Evolutionary conservation across 2,888 invertebrate species (phyloP).

Genomic region (Andrena praecox): DNA sequence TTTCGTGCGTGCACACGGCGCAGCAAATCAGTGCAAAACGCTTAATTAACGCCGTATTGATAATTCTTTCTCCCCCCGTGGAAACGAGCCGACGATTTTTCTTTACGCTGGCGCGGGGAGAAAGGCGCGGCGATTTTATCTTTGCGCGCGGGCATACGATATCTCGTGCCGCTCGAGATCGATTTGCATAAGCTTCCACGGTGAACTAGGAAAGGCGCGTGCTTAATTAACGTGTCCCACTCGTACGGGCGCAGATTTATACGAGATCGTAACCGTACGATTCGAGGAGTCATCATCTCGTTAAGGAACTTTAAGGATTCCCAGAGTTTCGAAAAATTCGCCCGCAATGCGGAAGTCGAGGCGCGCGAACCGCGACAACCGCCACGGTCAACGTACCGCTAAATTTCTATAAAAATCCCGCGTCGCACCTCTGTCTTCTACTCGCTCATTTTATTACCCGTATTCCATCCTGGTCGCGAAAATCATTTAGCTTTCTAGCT

Average conservation of each 20-base stretch:
- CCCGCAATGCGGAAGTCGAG: slow-evolving; percentile 53
- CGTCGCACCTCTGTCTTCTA: neutral
- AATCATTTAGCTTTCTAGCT: neutral
- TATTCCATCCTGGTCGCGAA: neutral
- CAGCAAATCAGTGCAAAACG: slow-evolving; percentile 54
- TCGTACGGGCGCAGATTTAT: slow-evolving; percentile 57
- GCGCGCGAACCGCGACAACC: slow-evolving; percentile 19
- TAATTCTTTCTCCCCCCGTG: slow-evolving; percentile 1
- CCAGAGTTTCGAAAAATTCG: slow-evolving; percentile 41
- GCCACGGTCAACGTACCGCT: slow-evolving; percentile 17
- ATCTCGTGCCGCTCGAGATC: slow-evolving; percentile 59
- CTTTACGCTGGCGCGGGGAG: slow-evolving; percentile 40
- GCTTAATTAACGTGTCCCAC: slow-evolving; percentile 69
- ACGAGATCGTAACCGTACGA: slow-evolving; percentile 62
- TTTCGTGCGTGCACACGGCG: slow-evolving; percentile 10
- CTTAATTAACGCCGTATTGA: slow-evolving; percentile 45
- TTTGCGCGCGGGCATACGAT: slow-evolving; percentile 46
- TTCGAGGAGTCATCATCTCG: slow-evolving; percentile 62
- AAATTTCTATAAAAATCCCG: slow-evolving; percentile 34
- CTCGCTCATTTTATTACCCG: neutral
- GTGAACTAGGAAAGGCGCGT: slow-evolving; percentile 65
- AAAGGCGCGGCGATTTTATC: slow-evolving; percentile 62
- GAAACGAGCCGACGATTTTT: slow-evolving; percentile 21
- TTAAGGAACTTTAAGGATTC: slow-evolving; percentile 63
- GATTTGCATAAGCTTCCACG: slow-evolving; percentile 68